A percentile compares a stretch with the other conserved stretches of the same genome.
Conservation (phyloP, 1,140 invertebrate genomes). For the Alviniconcha marisindica region DNA sequence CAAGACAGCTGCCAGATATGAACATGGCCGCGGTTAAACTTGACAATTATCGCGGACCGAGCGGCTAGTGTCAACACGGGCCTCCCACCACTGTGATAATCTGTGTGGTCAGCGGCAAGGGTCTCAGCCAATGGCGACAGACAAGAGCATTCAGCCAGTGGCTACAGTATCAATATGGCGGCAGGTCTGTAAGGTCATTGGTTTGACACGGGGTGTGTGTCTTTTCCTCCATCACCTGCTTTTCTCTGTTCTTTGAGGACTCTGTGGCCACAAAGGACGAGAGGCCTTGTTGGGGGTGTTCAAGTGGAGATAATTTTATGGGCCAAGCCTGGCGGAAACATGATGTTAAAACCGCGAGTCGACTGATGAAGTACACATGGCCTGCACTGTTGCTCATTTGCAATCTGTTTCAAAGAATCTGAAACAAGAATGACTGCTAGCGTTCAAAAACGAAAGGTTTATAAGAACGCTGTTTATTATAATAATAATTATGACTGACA, state of each 20-base stretch:
- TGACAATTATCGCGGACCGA: conserved; percentile 18
- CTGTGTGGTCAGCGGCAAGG: neutral
- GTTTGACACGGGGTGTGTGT: conserved; percentile 25
- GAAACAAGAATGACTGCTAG: too few relatives aligned
- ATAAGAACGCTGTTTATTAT: too few relatives aligned
- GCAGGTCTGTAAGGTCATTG: conserved; percentile 13
- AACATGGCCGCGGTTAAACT: conserved; percentile 2
- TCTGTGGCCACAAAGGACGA: neutral
- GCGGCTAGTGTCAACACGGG: neutral
- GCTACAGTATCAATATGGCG: conserved; percentile 22
- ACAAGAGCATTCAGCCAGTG: conserved; percentile 13
- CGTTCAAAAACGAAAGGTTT: too few relatives aligned
- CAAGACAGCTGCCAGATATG: conserved; percentile 8
- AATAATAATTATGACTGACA: too few relatives aligned
- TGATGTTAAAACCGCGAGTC: too few relatives aligned
- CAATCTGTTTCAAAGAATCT: too few relatives aligned
- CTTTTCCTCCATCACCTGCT: conserved; percentile 23
- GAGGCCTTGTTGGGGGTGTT: conserved; percentile 4
- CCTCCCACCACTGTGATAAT: conserved; percentile 3
- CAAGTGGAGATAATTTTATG: too few relatives aligned
- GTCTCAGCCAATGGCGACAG: conserved; percentile 6
- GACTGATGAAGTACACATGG: too few relatives aligned
- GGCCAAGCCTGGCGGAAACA: too few relatives aligned
- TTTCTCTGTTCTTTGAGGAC: neutral
- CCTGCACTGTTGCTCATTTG: too few relatives aligned